Evolutionary conservation across 2,113 vertebrate genomes (phyloP).

Genomic region (Lophotis ruficrista): DNA sequence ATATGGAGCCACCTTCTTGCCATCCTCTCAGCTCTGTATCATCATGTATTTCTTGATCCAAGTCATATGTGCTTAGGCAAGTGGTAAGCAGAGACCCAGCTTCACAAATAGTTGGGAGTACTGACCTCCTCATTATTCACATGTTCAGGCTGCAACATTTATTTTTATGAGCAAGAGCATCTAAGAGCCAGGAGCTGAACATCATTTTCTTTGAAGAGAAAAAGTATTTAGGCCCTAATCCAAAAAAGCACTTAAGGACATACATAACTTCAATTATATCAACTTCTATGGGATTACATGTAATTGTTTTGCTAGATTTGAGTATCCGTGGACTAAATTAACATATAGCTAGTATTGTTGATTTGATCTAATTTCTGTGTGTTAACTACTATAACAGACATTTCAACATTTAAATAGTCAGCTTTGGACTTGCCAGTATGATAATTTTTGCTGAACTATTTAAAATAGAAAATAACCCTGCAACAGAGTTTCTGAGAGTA

Average conservation of each 20-base stretch:
- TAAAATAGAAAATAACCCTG: not conserved
- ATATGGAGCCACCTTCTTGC: not conserved
- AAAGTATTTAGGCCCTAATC: not conserved
- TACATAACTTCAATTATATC: not conserved
- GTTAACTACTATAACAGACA: not conserved
- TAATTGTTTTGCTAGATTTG: not conserved
- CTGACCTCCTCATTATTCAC: not conserved
- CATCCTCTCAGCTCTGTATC: not conserved
- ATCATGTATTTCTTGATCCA: not conserved
- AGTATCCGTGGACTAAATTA: not conserved
- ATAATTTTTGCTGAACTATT: not conserved
- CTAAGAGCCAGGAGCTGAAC: not conserved
- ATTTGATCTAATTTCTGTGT: not conserved
- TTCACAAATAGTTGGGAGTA: not conserved
- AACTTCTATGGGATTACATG: not conserved
- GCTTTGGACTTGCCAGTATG: not conserved
- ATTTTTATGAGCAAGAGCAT: not conserved
- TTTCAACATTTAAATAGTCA: not conserved
- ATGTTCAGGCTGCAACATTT: not conserved
- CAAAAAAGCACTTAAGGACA: not conserved
- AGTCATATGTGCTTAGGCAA: rapidly evolving
- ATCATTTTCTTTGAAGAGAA: not conserved
- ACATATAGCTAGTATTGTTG: not conserved
- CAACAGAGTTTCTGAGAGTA: not conserved
- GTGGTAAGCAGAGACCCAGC: not conserved